Percentiles rank a stretch among this genome's conserved stretches.
These are phyloP conservation scores for Caenorhabditis sp. DNA, from an alignment of 2,888 invertebrate genomes.

Conservation along the genomic window DNA sequence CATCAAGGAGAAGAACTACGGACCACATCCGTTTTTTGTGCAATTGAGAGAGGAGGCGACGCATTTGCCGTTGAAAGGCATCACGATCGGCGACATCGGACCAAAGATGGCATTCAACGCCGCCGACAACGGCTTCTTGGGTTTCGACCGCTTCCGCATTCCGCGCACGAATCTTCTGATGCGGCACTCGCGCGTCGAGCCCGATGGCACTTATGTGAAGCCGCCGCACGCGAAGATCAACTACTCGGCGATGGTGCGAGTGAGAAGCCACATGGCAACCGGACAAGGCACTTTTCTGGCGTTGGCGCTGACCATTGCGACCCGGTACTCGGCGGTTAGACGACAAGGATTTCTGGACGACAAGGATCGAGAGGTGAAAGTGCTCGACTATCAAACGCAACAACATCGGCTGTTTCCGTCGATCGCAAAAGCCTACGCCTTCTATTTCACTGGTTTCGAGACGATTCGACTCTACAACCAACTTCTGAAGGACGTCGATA, in stretches of 20 bases:
- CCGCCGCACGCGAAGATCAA: conserved; percentile 88
- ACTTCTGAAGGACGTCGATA: conserved; percentile 49
- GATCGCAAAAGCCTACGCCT: conserved; percentile 86
- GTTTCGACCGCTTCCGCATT: conserved; percentile 89
- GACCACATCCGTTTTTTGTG: conserved; percentile 91
- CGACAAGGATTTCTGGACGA: conserved; percentile 85
- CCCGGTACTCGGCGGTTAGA: conserved; percentile 91
- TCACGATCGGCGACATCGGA: conserved; percentile 94
- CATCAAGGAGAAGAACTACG: conserved; percentile 86
- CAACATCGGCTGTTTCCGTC: conserved; percentile 92
- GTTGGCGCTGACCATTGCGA: conserved; percentile 90
- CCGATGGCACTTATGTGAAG: conserved; percentile 89
- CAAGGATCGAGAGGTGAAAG: conserved; percentile 87
- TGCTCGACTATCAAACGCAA: conserved; percentile 93
- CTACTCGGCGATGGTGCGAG: conserved; percentile 90
- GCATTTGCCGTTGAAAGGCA: conserved; percentile 85
- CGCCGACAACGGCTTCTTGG: conserved; percentile 93
- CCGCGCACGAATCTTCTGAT: conserved; percentile 92
- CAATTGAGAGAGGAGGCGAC: conserved; percentile 91
- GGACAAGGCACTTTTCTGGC: conserved; percentile 84
- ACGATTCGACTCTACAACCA: conserved; percentile 54
- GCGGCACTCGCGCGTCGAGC: conserved; percentile 85
- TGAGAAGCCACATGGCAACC: conserved; percentile 60
- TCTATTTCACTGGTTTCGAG: conserved; percentile 82
- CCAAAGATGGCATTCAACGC: conserved; percentile 93